Evolutionary conservation across 1,140 invertebrate species (phyloP).

Genomic region (Cardiocondyla obscurior): DNA sequence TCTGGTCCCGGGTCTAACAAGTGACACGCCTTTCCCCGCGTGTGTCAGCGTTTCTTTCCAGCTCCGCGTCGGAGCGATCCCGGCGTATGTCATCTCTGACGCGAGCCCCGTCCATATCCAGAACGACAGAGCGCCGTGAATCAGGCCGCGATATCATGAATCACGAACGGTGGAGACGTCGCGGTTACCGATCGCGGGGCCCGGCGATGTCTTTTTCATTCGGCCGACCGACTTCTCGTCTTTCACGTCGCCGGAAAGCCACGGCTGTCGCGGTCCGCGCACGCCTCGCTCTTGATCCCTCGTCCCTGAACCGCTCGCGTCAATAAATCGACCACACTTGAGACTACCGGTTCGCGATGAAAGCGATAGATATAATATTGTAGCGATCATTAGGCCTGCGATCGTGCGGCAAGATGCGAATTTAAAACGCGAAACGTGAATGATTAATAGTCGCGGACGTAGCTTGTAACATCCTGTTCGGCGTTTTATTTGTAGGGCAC

Average conservation of each 20-base stretch:
- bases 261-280: not conserved
- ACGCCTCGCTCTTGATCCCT: constrained; percentile 12
- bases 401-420: constrained; percentile 1
- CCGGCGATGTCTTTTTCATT: constrained; percentile 55
- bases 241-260: constrained; percentile 12
- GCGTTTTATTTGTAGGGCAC: not conserved
- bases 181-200: not conserved
- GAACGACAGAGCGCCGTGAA: constrained; percentile 43
- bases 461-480: not conserved
- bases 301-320: not conserved
- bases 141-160: constrained; percentile 52
- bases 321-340: constrained; percentile 52
- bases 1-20: not conserved
- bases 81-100: constrained; percentile 30
- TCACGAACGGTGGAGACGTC: constrained; percentile 36
- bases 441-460: constrained; percentile 33
- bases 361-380: constrained; percentile 39
- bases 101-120: not conserved
- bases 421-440: constrained; percentile 13
- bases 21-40: not conserved
- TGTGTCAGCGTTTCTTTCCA: not conserved
- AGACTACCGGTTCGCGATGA: constrained; percentile 44
- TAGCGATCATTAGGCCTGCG: not conserved
- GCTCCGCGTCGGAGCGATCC: not conserved
- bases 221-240: constrained; percentile 56